Percentiles rank a stretch among this genome's conserved stretches.
phyloP scores from a whole-genome alignment of 2,888 invertebrate genomes.

The Cryptocheilus praepositus region DNA sequence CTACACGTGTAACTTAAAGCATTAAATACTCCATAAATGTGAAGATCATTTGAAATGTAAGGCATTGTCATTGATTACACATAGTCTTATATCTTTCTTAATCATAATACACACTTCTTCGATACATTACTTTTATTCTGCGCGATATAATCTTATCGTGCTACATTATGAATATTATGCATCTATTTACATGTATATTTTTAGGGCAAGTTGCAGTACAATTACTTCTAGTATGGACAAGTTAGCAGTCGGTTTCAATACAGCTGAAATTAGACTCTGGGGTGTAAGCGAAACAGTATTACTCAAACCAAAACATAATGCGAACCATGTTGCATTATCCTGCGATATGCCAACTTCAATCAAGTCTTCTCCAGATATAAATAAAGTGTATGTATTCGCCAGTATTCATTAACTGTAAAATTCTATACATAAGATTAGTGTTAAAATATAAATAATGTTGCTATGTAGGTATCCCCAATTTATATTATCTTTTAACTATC shows the following conservation, averaged over 20 bases:
- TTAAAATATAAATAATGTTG: too few species aligned
- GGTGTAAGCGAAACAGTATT: constrained; percentile 77
- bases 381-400: constrained; percentile 74
- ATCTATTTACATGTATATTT: constrained; percentile 7
- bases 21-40: neutral
- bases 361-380: constrained; percentile 67
- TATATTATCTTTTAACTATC: too few species aligned
- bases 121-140: too few species aligned
- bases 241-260: constrained; percentile 83
- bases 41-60: neutral
- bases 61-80: neutral
- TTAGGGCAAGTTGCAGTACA: constrained; percentile 79
- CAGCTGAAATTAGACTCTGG: constrained; percentile 83
- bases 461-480: too few species aligned
- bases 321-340: constrained; percentile 76
- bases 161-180: too few species aligned
- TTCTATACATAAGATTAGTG: too few species aligned
- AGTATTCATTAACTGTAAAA: too few species aligned
- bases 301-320: constrained; percentile 63
- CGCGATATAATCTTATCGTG: too few species aligned
- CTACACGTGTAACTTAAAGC: constrained; percentile 7
- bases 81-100: neutral
- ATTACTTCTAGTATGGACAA: constrained; percentile 80
- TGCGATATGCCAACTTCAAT: constrained; percentile 74
- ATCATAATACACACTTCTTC: too few species aligned